Base-by-base conservation (phyloP, 2,888 invertebrate genomes). In the Endotricha flammealis region DNA sequence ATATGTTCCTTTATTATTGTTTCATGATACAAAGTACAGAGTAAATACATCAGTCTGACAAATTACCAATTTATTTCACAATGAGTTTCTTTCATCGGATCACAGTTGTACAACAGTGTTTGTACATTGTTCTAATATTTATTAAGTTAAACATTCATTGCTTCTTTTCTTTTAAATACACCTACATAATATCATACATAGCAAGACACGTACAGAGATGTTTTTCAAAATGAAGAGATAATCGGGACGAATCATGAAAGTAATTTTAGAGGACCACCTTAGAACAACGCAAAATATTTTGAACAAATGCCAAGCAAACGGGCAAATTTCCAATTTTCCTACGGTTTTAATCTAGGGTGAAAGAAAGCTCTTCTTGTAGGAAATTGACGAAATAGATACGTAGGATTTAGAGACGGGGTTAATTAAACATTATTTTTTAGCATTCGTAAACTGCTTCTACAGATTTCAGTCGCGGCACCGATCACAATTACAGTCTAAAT, bases 251-350 rank as follows among this genome's bases (percentile, higher is more conserved):
- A 65, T 58, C 57, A 58, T 59, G 53, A 56, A 63, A 64, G 68
- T 65, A 59, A 66, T 66, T 74, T 71, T 64, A 68, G 68, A 62
- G 58, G 52, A 65, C 51, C 57, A 57, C 60, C 58, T 64, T 57
- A 55, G 50, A 66, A 66, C 64, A 67, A 64, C 77, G 77, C 72
- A 76, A 63, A 76, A 73, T 64, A 61, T 45, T 63, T 78, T 79
- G 79, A 75, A 70, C 63, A 34, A 50, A 54, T 73, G 78, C 79
- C 78, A 79, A 78, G 59, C 53, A 60, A 62, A 63, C 60, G 59
- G 65, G 64, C 68, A 67, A 51, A 61, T 63, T 58, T 70, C 68
- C 70, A 70, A 70, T 64, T 44, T 31, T 57, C 53, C 42, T 41
- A 41, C 12, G 53, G 53, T 64, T 64, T 57, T 54, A 53, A 57